Percentiles rank a stretch among this genome's conserved stretches.
These are phyloP conservation scores for Cromileptes altivelis DNA, from an alignment of 2,113 vertebrate genomes.

Conservation along the genomic window DNA sequence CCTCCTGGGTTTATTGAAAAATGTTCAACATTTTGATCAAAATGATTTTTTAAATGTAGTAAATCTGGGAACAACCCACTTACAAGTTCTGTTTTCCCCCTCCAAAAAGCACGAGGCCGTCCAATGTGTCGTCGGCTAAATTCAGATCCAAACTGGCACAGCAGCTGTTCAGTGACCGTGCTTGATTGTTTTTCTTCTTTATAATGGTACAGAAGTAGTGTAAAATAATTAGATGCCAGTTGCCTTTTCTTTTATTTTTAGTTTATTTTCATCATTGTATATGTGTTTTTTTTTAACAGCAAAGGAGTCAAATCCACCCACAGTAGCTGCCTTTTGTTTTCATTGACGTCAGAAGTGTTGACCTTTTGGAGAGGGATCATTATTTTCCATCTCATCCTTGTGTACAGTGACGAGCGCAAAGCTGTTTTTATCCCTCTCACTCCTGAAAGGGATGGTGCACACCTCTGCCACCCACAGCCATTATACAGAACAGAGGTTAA, in stretches of 20 bases:
- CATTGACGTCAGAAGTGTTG: slow-evolving; percentile 86
- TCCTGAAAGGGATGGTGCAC: slow-evolving; percentile 56
- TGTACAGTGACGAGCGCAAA: slow-evolving; percentile 73
- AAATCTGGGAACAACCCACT: background rate
- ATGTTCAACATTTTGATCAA: background rate
- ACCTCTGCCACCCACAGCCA: slow-evolving; percentile 66
- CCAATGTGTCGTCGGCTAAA: background rate
- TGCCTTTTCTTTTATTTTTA: background rate
- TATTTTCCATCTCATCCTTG: slow-evolving; percentile 85
- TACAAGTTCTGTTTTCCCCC: background rate
- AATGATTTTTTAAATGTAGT: background rate
- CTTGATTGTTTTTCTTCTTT: background rate
- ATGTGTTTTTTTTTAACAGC: slow-evolving; percentile 4
- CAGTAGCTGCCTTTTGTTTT: slow-evolving; percentile 79
- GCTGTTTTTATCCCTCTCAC: slow-evolving; percentile 73
- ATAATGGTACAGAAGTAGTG: background rate
- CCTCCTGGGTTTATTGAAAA: background rate
- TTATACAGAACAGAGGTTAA: slow-evolving; percentile 83
- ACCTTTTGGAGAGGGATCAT: slow-evolving; percentile 83
- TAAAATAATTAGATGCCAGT: slow-evolving; percentile 13
- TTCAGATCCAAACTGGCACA: background rate
- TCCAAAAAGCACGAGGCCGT: background rate
- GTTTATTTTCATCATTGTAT: background rate
- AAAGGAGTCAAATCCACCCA: slow-evolving; percentile 26
- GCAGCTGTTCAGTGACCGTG: background rate